Conservation (phyloP, 37 sponge, comb jelly and placozoan species). For the Crambe crambe region DNA sequence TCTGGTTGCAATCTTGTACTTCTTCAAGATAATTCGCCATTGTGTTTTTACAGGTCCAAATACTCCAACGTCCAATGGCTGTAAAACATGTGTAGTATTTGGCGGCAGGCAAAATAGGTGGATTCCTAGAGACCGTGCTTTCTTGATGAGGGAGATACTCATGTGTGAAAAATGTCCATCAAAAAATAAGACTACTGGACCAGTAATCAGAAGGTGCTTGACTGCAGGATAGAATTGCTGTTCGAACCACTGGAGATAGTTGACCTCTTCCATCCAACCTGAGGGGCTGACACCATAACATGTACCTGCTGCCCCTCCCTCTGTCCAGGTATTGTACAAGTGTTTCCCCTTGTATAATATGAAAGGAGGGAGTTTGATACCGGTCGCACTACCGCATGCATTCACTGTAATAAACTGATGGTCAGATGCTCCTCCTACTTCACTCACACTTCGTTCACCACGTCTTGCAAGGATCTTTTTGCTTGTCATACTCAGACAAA, state of each 20-base stretch:
- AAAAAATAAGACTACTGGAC: too few relatives aligned
- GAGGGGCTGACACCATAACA: too few relatives aligned
- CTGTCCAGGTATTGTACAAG: constrained; percentile 28
- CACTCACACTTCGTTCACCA: constrained; percentile 16
- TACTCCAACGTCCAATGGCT: constrained; percentile 42
- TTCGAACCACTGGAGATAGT: too few relatives aligned
- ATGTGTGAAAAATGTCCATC: too few relatives aligned
- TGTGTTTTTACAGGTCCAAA: constrained; percentile 14
- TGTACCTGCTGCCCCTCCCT: too few relatives aligned
- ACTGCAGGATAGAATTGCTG: too few relatives aligned
- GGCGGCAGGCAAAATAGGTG: constrained; percentile 44
- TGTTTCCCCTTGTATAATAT: constrained; percentile 44
- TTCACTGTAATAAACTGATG: constrained; percentile 24
- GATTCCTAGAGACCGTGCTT: too few relatives aligned
- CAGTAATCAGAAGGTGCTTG: too few relatives aligned
- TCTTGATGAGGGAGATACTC: too few relatives aligned
- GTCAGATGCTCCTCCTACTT: constrained; percentile 36
- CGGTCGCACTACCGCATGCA: constrained; percentile 28
- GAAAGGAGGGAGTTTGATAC: constrained; percentile 32
- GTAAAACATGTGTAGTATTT: constrained; percentile 19
- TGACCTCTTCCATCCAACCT: too few relatives aligned
- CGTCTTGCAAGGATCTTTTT: constrained; percentile 30
- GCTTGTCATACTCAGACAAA: constrained; percentile 29
- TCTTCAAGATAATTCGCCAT: too few relatives aligned
- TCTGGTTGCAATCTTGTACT: not conserved